Conservation (phyloP, 2,113 vertebrate genomes). For the Ondatra zibethicus region DNA sequence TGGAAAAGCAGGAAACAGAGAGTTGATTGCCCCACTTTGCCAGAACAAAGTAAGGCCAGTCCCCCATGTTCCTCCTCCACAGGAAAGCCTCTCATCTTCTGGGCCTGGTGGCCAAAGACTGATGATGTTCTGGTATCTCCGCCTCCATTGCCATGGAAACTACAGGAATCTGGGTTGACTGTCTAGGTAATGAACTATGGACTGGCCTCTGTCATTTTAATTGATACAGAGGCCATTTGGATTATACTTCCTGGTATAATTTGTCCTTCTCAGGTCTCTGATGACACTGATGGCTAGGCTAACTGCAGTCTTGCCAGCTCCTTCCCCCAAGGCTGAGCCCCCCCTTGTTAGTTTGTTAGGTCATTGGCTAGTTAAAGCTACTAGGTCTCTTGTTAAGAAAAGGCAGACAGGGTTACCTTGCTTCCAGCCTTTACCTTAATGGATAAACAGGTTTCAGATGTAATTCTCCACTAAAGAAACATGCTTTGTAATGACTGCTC, state of each 20-base stretch:
- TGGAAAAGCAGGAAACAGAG: background rate
- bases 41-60: background rate
- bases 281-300: background rate
- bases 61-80: background rate
- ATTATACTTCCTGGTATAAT: background rate
- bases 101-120: background rate
- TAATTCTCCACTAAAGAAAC: background rate
- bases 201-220: background rate
- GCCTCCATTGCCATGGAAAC: background rate
- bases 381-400: background rate
- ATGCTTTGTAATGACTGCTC: background rate
- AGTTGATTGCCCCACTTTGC: background rate
- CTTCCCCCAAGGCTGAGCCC: background rate
- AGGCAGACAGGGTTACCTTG: background rate
- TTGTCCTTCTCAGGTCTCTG: background rate
- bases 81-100: background rate
- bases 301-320: background rate
- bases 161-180: background rate
- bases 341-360: background rate
- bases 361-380: background rate
- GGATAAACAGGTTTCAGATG: background rate
- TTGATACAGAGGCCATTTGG: background rate
- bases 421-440: background rate
- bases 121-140: background rate
- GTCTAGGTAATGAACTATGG: background rate